A percentile compares a stretch with the other conserved stretches of the same genome.
phyloP scores from a whole-genome alignment of 2,113 vertebrate species.

The Microcebus ravelobensis region DNA sequence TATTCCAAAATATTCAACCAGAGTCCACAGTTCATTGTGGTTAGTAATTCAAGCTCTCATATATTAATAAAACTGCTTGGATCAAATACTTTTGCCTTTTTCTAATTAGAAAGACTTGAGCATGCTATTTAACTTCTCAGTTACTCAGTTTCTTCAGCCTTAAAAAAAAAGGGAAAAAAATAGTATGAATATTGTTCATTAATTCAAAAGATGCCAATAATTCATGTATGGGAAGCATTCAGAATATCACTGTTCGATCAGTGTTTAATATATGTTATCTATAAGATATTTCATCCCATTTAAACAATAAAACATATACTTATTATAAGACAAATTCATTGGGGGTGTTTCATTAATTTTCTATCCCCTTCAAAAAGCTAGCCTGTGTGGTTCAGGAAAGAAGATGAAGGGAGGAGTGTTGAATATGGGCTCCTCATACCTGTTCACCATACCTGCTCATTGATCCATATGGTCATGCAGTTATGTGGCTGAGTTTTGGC shows the following conservation, averaged over 20 bases:
- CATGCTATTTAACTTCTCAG: neutral
- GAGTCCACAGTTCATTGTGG: neutral
- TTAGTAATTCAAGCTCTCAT: neutral
- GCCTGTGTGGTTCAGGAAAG: neutral
- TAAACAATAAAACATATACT: neutral
- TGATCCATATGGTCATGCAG: neutral
- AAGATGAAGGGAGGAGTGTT: neutral
- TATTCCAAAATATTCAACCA: neutral
- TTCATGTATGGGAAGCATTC: neutral
- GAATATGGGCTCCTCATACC: too few relatives aligned
- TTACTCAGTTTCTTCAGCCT: neutral
- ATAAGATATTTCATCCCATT: neutral
- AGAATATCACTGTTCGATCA: neutral
- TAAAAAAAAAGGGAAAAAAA: neutral
- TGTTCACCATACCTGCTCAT: neutral
- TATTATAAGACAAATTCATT: neutral
- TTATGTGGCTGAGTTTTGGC: neutral
- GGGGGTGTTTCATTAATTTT: neutral
- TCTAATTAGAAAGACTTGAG: neutral
- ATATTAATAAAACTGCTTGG: too few relatives aligned
- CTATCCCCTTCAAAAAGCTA: neutral
- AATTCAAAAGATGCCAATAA: rapidly evolving
- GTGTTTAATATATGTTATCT: neutral
- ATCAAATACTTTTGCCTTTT: neutral
- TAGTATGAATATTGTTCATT: neutral